These are phyloP conservation scores for Stenodema calcarata DNA, from an alignment of 2,888 invertebrate genomes.

Conservation along the genomic window DNA sequence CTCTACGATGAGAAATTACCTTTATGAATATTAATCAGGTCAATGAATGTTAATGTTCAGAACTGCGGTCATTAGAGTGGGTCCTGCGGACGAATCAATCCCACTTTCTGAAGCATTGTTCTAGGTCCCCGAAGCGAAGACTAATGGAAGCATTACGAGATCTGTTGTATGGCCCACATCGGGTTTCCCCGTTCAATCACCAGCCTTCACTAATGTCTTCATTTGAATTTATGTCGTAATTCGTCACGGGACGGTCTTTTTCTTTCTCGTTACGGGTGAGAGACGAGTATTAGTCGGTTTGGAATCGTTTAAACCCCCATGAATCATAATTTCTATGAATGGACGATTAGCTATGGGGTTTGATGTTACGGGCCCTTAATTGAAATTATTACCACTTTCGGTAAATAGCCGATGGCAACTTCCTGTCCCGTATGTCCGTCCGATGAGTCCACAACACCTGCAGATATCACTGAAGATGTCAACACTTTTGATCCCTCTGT, in stretches of 20 bases:
- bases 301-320: background rate
- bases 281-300: background rate
- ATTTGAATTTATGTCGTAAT: constrained; percentile 21
- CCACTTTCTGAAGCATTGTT: constrained; percentile 41
- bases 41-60: constrained; percentile 43
- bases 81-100: constrained; percentile 43
- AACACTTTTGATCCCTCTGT: no score
- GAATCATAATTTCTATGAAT: constrained; percentile 11
- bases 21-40: constrained; percentile 51
- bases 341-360: background rate
- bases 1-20: constrained; percentile 42
- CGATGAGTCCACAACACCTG: no score
- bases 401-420: background rate
- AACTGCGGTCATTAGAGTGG: constrained; percentile 42
- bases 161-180: constrained; percentile 15
- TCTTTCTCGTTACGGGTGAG: background rate
- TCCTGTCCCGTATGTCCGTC: background rate
- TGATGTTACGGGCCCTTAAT: background rate
- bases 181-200: constrained; percentile 4
- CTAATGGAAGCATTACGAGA: constrained; percentile 28
- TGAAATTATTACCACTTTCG: background rate
- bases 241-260: background rate
- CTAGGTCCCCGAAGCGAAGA: constrained; percentile 27
- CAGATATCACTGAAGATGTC: no score
- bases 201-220: constrained; percentile 17